Base-by-base conservation (phyloP, 2,797 vertebrate species). In the Staurois parvus region DNA sequence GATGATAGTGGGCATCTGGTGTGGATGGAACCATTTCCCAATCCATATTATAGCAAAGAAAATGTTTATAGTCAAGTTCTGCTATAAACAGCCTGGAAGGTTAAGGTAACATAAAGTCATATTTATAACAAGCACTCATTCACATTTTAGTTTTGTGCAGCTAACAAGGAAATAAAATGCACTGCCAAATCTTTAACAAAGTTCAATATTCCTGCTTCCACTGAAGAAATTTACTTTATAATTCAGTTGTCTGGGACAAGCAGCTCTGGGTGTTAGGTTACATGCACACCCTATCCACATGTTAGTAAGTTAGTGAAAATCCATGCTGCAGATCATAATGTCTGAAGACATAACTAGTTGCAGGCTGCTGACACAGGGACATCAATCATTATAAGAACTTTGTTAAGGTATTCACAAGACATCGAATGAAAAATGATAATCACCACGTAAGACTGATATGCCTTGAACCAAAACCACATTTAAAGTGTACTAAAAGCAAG, bases 251-350 rank as follows among this genome's bases (percentile, higher is more conserved):
- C 52, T 59, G 24, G 1, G 7, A 59, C 52, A 59, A 59, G 21
- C 52, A 24, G 24, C 2, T 8, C 52, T 59, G 21, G 21, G 52
- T 24, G 52, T 24, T 59, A 59, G 5, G n/a, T 26, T 1, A 26
- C 84, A 85, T 85, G 72, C 64, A 32, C 48, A 70, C 75, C 73
- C 32, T 21, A 64, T 40, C 7, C 72, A 85, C 21, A 12, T 67
- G 84, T 85, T 85, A 85, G 84, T 85, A 81, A 32, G 78, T 85
- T 85, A 85, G 78, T 81, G 45, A 62, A 42, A 42, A n/a, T 8
- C 24, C 84, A 85, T 85, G 84, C 84, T 42, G 32, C 19, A 80
- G 29, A 66, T 66, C 64, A 29, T 28, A 66, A 28, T 66, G 64
- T 66, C 64, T 66, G n/a, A 2, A 66, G 64, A 29, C 59, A 28